These are phyloP conservation scores for Condylura cristata DNA, from an alignment of 2,113 vertebrate species.

Conservation along the genomic window DNA sequence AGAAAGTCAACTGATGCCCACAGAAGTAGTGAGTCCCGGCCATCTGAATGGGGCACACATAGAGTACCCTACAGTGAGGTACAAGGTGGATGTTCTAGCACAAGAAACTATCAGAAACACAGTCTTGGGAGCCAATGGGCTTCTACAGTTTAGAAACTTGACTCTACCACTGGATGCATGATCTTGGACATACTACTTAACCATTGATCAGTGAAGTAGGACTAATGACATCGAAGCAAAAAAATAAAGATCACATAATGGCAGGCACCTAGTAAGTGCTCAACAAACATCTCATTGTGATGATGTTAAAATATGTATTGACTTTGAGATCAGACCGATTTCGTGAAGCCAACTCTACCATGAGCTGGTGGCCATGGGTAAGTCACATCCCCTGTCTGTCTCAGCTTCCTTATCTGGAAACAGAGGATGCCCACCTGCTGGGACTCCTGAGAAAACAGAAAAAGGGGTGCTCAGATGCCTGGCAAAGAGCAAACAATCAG, in stretches of 20 bases:
- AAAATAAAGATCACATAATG: not conserved
- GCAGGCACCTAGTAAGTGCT: not conserved
- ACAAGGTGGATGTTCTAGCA: accelerated
- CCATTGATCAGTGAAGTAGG: not conserved
- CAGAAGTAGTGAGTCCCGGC: not conserved
- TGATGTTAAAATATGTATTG: not conserved
- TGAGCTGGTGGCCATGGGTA: not conserved
- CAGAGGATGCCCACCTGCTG: not conserved
- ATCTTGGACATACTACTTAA: not conserved
- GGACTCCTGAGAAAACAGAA: not conserved
- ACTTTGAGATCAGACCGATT: not conserved
- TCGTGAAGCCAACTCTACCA: not conserved
- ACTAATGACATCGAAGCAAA: not conserved
- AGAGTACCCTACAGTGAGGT: not conserved
- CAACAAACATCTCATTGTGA: not conserved
- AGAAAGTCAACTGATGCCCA: no score
- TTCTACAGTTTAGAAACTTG: not conserved
- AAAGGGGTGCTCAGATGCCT: not conserved
- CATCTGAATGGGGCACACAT: accelerated
- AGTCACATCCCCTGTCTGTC: not conserved
- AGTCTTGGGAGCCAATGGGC: not conserved
- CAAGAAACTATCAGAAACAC: not conserved
- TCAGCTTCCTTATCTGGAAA: not conserved
- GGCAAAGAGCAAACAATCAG: not conserved
- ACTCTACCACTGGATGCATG: not conserved